These are phyloP conservation scores for Chaenogobius annularis DNA, from an alignment of 2,113 vertebrate species.

Conservation along the genomic window DNA sequence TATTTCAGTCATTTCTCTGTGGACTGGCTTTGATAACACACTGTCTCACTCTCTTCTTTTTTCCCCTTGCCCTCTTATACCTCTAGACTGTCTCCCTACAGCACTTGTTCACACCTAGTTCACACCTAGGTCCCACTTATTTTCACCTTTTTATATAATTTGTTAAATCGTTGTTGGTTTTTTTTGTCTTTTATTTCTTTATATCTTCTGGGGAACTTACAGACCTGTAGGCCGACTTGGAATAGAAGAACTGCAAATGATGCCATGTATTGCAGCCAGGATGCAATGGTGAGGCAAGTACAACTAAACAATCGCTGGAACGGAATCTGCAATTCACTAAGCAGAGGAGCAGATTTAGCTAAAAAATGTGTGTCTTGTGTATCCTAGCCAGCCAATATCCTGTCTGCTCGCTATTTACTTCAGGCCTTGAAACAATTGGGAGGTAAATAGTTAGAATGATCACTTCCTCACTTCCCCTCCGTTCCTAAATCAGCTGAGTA, in stretches of 20 bases:
- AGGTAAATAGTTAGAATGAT: constrained; percentile 51
- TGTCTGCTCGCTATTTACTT: constrained; percentile 32
- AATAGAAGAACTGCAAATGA: constrained; percentile 46
- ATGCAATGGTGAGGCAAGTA: constrained; percentile 53
- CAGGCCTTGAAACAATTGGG: constrained; percentile 46
- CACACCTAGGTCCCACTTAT: not conserved
- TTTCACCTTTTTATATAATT: not conserved
- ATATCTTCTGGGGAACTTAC: not conserved
- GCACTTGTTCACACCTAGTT: not conserved
- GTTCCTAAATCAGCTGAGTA: constrained; percentile 31
- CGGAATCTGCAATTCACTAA: constrained; percentile 67
- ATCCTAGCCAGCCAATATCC: constrained; percentile 35
- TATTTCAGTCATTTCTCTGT: constrained; percentile 46
- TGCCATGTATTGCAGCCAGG: constrained; percentile 49
- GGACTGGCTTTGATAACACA: constrained; percentile 63
- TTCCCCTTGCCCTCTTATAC: not conserved
- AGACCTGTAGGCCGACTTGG: constrained; percentile 13
- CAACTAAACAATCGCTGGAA: constrained; percentile 63
- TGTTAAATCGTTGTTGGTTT: not conserved
- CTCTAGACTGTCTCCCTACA: constrained; percentile 48
- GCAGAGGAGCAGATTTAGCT: constrained; percentile 38
- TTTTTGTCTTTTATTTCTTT: not conserved
- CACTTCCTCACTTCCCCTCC: not conserved
- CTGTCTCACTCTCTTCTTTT: constrained; percentile 45
- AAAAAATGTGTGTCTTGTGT: constrained; percentile 18